Evolutionary conservation across 2,113 vertebrate species (phyloP), one percentile per base, ranked within the genome.

Genomic region (Gymnocephalus cernua): DNA sequence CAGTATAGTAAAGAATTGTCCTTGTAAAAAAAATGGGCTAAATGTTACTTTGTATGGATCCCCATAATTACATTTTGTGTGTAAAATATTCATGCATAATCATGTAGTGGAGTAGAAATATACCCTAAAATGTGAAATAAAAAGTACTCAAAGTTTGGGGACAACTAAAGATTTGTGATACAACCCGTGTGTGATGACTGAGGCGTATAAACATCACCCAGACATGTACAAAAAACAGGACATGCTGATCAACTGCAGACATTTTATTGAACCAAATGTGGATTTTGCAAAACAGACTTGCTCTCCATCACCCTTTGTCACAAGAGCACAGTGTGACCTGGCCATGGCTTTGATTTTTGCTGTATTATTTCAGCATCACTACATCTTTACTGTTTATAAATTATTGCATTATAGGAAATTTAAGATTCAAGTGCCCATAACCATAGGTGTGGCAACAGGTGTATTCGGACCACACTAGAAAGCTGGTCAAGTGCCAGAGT

Each of bases 221-320:
- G 53, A 77, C 23, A 11, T 7, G 6, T 16, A 70, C 6, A 53
- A 75, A 45, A 48, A 27, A 62, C 77, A 86, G 0, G 79, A 79
- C 66, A 82, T 29, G 29, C 41, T 76, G 2, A 51, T 83, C 51
- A 86, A 86, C 87, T 89, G 80, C 83, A 85, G 66, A 79, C 69
- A 23, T 65, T 87, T 91, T 91, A 91, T 89, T 89, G 75, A 86
- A 84, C 83, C 83, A 89, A 83, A 87, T 48, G 74, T 73, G 65
- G 18, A 82, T 68, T 70, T 72, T 79, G 48, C 50, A 86, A 78
- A 71, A 80, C 79, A 85, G 53, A 68, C 76, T 62, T 57, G 27
- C 56, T 65, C 71, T 66, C 56, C 65, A 66, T 56, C 51, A 47
- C 18, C 65, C 11, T 29, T 25, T 77, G 47, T 81, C 84, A 88